Base-by-base conservation (phyloP, 2,113 vertebrate species). In the Scomber scombrus region DNA sequence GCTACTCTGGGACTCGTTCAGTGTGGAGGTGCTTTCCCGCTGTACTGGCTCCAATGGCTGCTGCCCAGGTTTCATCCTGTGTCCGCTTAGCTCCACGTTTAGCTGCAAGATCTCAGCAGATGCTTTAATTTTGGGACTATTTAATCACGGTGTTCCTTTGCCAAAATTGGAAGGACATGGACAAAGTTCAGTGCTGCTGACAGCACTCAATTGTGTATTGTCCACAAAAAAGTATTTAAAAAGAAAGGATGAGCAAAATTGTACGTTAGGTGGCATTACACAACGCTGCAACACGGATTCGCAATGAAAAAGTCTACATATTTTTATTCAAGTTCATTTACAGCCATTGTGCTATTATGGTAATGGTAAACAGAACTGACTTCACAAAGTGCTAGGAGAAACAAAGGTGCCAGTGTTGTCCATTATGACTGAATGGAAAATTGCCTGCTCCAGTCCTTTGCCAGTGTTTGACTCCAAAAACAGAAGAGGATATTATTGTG, bases 11-110 rank as follows among this genome's bases (percentile, higher is more conserved):
- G 78, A 89, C 78, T 90, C 87, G 84, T 4, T 55, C 71, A 13
- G 47, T 10, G 57, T 3, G 45, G 69, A 13, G 65, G 86, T 83
- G 85, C 77, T 88, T 89, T 88, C 80, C 71, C 11, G 14, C 79
- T 54, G 43, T 3, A 19, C 34, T 1, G 16, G 64, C 54, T 54
- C 49, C 34, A 2, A 23, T 72, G 75, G 74, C 72, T 34, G 19
- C 67, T 10, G 2, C 79, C 65, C 87, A 85, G 78, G 18, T 80
- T 70, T 82, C 19, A 10, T 55, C 63, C 63, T 15, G 61, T 57
- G 71, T 82, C 65, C 55, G 15, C 56, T 18, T 34, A 55, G 51
- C 63, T 43, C 26, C 16, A 73, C 43, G n/a, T 72, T 75, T 40
- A 52, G 63, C 65, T 64, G 18, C 15, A 50, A 52, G 71, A 74